Evolutionary conservation across 2,797 vertebrate species (phyloP), one percentile per base, ranked within the genome.

Genomic region (Perodicticus potto): DNA sequence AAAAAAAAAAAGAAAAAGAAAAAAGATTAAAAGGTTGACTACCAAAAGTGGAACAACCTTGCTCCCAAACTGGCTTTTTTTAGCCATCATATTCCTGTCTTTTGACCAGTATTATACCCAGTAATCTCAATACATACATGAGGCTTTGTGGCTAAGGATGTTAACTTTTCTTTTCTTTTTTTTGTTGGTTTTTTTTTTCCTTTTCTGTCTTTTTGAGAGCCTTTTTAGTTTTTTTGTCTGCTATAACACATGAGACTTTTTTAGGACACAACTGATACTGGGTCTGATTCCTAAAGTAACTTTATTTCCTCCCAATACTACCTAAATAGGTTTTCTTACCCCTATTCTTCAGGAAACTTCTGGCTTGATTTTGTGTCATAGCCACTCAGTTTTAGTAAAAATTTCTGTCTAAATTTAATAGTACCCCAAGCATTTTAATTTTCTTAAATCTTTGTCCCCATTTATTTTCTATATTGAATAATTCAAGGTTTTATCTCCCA

Each of bases 221-320:
- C 22, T 59, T 34, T 57, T 82, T 69, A 72, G 55, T 83, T 34
- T 77, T 77, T 69, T 94, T 91, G 37, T 88, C 65, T 84, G 20
- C 22, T 37, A 13, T 40, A 92, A 13, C 27, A 67, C 16, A 14
- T 91, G 29, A 67, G 32, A 65, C 43, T 88, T 93, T 29, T 88
- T 87, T 74, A 94, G 43, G 55, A 57, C 32, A 57, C 34, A 77
- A 0, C 37, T 65, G 55, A 59, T 89, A 25, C 12, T 88, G 84
- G 87, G 17, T 93, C 45, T 82, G 86, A 67, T 93, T 83, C 57
- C 70, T 78, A 73, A 19, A 80, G 72, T 76, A 78, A 78, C 65
- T 17, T 53, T 53, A 0, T 85, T 88, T 84, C 63, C 80, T 91
- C 49, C 49, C 65, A 57, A 19, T 77, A 53, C 61, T 8, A 93